Conservation (phyloP, 1,140 invertebrate species). For the Coelopa frigida region DNA sequence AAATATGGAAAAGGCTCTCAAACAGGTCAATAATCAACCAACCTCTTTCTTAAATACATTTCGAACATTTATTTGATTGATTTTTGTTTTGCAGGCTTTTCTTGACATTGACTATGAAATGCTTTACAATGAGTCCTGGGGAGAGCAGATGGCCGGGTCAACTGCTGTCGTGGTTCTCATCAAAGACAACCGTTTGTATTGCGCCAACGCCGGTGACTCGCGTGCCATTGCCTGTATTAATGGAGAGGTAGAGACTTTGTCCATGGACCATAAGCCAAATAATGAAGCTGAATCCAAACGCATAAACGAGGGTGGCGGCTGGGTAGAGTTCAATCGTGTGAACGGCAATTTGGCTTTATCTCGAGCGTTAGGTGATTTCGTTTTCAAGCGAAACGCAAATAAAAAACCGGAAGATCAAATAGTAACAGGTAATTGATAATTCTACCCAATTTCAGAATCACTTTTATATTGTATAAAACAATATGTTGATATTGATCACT, state of each 20-base stretch:
- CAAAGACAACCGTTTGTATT: slow-evolving; percentile 74
- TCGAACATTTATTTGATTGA: slow-evolving; percentile 3
- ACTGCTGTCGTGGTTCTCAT: slow-evolving; percentile 86
- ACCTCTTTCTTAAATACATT: slow-evolving; percentile 8
- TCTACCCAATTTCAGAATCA: too few relatives aligned
- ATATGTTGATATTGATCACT: too few relatives aligned
- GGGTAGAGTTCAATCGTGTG: slow-evolving; percentile 94
- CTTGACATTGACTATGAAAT: slow-evolving; percentile 88
- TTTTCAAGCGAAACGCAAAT: slow-evolving; percentile 86
- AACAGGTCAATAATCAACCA: slow-evolving; percentile 52
- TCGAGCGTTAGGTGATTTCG: slow-evolving; percentile 93
- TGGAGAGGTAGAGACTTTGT: slow-evolving; percentile 59
- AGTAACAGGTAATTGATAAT: slow-evolving; percentile 86
- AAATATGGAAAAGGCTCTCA: slow-evolving; percentile 48
- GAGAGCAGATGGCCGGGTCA: slow-evolving; percentile 87
- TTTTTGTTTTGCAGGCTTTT: slow-evolving; percentile 63
- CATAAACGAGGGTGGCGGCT: slow-evolving; percentile 91
- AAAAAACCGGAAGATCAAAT: slow-evolving; percentile 89
- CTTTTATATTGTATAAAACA: too few relatives aligned
- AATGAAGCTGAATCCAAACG: slow-evolving; percentile 77
- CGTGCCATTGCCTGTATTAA: slow-evolving; percentile 73
- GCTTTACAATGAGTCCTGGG: slow-evolving; percentile 76
- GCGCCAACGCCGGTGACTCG: slow-evolving; percentile 95
- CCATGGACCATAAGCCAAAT: slow-evolving; percentile 91
- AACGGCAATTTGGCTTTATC: slow-evolving; percentile 96